phyloP scores from a whole-genome alignment of 92 coral and sea anemone genomes.

The Isaurus tuberculatus region DNA sequence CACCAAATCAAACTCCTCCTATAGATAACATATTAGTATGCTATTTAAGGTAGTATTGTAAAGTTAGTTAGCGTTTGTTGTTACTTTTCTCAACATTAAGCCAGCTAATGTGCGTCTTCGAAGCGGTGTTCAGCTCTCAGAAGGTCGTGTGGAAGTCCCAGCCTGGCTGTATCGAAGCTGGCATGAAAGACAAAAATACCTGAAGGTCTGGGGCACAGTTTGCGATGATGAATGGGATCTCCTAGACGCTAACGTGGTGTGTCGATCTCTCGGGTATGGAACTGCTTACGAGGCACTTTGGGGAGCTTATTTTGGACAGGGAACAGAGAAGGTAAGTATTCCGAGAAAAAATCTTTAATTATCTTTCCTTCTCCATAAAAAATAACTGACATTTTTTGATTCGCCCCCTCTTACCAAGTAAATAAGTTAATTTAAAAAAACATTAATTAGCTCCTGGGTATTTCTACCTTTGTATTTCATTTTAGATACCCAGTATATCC shows the following conservation, averaged over 20 bases:
- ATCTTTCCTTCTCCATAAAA: too few relatives aligned
- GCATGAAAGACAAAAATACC: not conserved
- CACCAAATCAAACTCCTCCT: too few relatives aligned
- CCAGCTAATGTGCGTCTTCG: slow-evolving; percentile 16
- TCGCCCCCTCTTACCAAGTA: too few relatives aligned
- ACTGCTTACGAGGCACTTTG: slow-evolving; percentile 54
- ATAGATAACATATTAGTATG: too few relatives aligned
- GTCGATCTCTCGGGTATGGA: slow-evolving; percentile 61
- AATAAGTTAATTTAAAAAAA: too few relatives aligned
- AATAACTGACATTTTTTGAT: too few relatives aligned
- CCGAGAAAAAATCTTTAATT: not conserved
- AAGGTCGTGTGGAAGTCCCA: slow-evolving; percentile 35
- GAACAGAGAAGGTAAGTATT: slow-evolving; percentile 9
- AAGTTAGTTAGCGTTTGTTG: too few relatives aligned
- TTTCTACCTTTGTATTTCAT: too few relatives aligned
- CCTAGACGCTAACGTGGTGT: slow-evolving; percentile 45
- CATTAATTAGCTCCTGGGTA: too few relatives aligned
- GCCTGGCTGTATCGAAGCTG: not conserved
- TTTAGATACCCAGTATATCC: too few relatives aligned
- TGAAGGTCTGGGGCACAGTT: slow-evolving; percentile 26
- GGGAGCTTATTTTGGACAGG: slow-evolving; percentile 34
- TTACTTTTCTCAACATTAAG: not conserved
- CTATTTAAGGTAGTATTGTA: too few relatives aligned
- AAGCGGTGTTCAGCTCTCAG: slow-evolving; percentile 31
- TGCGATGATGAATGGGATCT: slow-evolving; percentile 40